Evolutionary conservation across 2,113 vertebrate genomes (phyloP), one percentile per base, ranked within the genome.

Genomic region (Cyrtonyx montezumae): DNA sequence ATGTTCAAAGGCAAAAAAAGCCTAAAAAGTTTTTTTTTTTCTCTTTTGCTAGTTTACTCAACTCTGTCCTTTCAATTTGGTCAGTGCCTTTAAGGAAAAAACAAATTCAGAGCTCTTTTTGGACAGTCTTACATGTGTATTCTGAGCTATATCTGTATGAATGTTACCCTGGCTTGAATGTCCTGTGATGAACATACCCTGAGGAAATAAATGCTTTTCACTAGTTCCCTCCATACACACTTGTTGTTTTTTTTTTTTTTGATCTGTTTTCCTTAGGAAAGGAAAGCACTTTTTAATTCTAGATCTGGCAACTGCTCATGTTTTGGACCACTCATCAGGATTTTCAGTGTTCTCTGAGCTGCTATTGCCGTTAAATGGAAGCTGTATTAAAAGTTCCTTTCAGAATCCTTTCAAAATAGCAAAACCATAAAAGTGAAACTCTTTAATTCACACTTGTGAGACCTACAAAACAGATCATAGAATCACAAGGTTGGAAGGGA

Each of bases 121-220:
- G 63, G n/a, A 8, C 11, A 12, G n/a, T 69, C 1, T 46, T 59
- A 7, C 0, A 0, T 81, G 36, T 58, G 25, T 49, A 6, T 70
- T 36, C 49, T 65, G 56, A 84, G 69, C 66, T 71, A 0, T 63
- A 65, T 40, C 43, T 84, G 5, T 46, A 4, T 43, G 0, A 40
- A 13, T 88, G 40, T 84, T 86, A 23, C 88, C 6, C 55, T 68
- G 76, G 28, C 43, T 53, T 2, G 13, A 32, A 80, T 94, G 66
- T 34, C 36, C 70, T 79, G 6, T 40, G 30, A 17, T 87, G 58
- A 48, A 32, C 21, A 1, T 69, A 42, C 88, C 80, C 91, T 8
- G 58, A 90, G 88, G 95, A 91, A 56, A 71, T 40, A 94, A 90
- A 91, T 90, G 43, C 84, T 92, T 92, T 87, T 88, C 67, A 6